Evolutionary conservation across 2,888 invertebrate genomes (phyloP), one percentile per base, ranked within the genome.

Genomic region (Leptinotarsa peninsularis): DNA sequence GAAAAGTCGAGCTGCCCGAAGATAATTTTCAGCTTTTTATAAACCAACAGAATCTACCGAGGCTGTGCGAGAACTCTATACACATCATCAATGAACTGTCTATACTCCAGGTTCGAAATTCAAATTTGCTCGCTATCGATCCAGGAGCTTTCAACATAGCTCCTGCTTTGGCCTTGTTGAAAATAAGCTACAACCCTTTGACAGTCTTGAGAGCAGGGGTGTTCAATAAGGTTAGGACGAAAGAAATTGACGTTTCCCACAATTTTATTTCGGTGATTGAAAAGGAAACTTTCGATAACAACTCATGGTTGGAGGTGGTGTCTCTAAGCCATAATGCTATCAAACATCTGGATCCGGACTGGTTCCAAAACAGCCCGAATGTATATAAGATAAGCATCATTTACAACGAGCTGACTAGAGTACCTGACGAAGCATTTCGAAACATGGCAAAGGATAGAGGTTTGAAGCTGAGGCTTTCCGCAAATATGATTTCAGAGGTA

Each of bases 341-440:
- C 17, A 83, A 83, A 67, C 79, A 81, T 52, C 79, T 86, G 54
- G 78, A 82, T 50, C 79, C 82, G 1, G 72, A 82, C 60, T 86
- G 86, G 86, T 86, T 86, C 66, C 67, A 75, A n/a, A 80, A 83
- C 71, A 83, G 82, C 7, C 84, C 84, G 7, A 82, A 84, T 67
- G 79, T 86, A 13, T 86, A 85, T 71, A 83, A 85, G 72, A 71
- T 86, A 7, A 83, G 82, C 63, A 77, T 84, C 3, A 82, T 84
- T 66, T 81, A 82, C 74, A 86, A 86, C 67, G 82, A 84, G 58
- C 79, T 86, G 43, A 81, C 75, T 0, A 71, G 71, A 49, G 70
- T 86, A 18, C 84, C 83, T 1, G 80, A 81, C 1, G 79, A 81
- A 54, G 82, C 84, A 49, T 85, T 86, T 72, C 79, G 78, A 49